phyloP scores from a whole-genome alignment of 1,140 invertebrate genomes.

The Tetramorium simillimum region DNA sequence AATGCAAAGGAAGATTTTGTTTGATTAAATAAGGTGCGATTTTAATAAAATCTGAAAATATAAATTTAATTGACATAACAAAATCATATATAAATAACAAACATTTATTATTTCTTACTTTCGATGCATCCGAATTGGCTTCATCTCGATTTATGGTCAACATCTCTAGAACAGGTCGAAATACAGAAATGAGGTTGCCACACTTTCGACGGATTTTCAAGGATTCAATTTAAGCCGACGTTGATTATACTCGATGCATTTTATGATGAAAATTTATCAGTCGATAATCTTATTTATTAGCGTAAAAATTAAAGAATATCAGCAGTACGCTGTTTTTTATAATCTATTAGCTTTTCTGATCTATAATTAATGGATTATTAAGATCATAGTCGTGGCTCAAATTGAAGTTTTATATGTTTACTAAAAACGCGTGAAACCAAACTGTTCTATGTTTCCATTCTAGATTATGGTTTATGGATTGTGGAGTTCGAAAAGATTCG shows the following conservation, averaged over 20 bases:
- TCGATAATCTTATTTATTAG: slow-evolving; percentile 4
- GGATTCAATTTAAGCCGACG: slow-evolving; percentile 16
- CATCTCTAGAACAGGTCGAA: slow-evolving; percentile 45
- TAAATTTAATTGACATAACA: neutral
- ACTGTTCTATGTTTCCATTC: slow-evolving; percentile 42
- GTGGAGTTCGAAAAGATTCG: neutral
- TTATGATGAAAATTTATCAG: neutral
- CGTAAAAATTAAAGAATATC: neutral
- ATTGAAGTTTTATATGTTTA: slow-evolving; percentile 17
- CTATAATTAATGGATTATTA: neutral
- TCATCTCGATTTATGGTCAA: slow-evolving; percentile 22
- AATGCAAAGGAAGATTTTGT: neutral
- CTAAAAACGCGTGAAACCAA: slow-evolving; percentile 49
- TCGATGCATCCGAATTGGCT: slow-evolving; percentile 57
- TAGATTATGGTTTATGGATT: slow-evolving; percentile 14
- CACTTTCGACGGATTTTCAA: slow-evolving; percentile 28
- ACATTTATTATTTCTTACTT: slow-evolving; percentile 67
- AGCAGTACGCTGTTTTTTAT: neutral
- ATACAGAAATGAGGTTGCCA: slow-evolving; percentile 50
- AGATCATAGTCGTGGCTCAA: neutral
- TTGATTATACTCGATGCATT: neutral
- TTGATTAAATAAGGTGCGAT: neutral
- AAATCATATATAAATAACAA: slow-evolving; percentile 13
- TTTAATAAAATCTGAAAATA: neutral
- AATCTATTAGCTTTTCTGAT: neutral